phyloP scores from a whole-genome alignment of 1,140 invertebrate species.

The Calosoma granatense region DNA sequence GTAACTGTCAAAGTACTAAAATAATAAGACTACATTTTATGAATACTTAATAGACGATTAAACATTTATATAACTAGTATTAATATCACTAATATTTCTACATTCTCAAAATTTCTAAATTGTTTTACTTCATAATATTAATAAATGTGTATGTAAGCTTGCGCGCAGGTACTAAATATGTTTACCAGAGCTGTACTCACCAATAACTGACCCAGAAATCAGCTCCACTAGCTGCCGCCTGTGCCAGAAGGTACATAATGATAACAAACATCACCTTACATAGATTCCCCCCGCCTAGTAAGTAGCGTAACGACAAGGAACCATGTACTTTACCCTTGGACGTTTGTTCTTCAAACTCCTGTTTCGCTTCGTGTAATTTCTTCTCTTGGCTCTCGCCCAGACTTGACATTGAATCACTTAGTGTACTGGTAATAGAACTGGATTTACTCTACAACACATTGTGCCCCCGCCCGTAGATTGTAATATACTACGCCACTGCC shows the following conservation, averaged over 20 bases:
- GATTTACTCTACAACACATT: conserved; percentile 13
- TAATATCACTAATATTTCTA: no score
- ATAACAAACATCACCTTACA: conserved; percentile 45
- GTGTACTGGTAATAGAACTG: conserved; percentile 13
- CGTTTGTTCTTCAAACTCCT: conserved; percentile 29
- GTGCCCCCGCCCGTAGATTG: no score
- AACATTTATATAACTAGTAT: no score
- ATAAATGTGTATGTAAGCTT: no score
- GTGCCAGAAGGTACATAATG: conserved; percentile 51
- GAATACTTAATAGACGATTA: no score
- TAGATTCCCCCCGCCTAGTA: conserved; percentile 52
- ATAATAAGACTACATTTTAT: no score
- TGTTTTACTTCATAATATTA: no score
- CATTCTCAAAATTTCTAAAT: no score
- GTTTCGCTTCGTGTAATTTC: conserved; percentile 19
- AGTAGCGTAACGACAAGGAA: conserved; percentile 44
- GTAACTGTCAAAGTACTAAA: no score
- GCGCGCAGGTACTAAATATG: no score
- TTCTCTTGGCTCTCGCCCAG: conserved; percentile 15
- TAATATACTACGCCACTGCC: background rate
- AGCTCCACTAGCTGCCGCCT: conserved; percentile 54
- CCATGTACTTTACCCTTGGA: conserved; percentile 32
- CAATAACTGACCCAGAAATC: conserved; percentile 77
- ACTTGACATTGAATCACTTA: conserved; percentile 15
- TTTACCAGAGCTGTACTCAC: conserved; percentile 28